Percentiles rank a stretch among this genome's conserved stretches.
phyloP scores from a whole-genome alignment of 1,140 invertebrate genomes.

The Ooceraea biroi region DNA sequence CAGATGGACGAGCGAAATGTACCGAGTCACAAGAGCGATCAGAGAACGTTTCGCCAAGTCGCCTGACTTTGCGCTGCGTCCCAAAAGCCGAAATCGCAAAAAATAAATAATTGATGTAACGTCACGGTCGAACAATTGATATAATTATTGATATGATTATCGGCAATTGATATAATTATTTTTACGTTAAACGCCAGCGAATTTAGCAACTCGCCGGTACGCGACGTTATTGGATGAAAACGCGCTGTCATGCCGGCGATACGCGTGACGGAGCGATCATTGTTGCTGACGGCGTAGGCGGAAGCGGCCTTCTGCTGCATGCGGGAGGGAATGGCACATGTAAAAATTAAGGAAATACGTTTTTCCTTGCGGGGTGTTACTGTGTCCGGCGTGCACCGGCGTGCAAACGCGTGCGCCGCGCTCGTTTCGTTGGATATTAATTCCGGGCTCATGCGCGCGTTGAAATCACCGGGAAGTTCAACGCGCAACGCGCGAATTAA shows the following conservation, averaged over 20 bases:
- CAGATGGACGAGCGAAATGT: neutral
- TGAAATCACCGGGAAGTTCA: constrained; percentile 63
- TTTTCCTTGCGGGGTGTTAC: constrained; percentile 21
- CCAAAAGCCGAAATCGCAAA: too few relatives aligned
- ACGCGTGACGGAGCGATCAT: constrained; percentile 47
- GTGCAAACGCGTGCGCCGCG: too few relatives aligned
- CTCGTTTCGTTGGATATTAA: neutral
- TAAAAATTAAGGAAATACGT: constrained; percentile 35
- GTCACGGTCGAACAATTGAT: neutral
- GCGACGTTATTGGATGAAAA: constrained; percentile 30
- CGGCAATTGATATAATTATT: neutral
- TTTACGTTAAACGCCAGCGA: too few relatives aligned
- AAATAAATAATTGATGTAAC: too few relatives aligned
- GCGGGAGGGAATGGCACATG: neutral
- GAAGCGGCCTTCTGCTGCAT: constrained; percentile 25
- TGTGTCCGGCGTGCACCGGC: too few relatives aligned
- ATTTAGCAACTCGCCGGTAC: neutral
- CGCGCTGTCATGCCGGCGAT: constrained; percentile 18
- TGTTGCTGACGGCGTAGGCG: constrained; percentile 36
- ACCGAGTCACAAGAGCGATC: neutral
- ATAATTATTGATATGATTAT: too few relatives aligned
- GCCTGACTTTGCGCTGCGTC: too few relatives aligned
- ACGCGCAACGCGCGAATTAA: constrained; percentile 5
- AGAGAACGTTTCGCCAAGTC: too few relatives aligned
- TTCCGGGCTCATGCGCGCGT: constrained; percentile 17